Conservation (phyloP, 1,140 invertebrate genomes). For the Monochamus saltuarius region DNA sequence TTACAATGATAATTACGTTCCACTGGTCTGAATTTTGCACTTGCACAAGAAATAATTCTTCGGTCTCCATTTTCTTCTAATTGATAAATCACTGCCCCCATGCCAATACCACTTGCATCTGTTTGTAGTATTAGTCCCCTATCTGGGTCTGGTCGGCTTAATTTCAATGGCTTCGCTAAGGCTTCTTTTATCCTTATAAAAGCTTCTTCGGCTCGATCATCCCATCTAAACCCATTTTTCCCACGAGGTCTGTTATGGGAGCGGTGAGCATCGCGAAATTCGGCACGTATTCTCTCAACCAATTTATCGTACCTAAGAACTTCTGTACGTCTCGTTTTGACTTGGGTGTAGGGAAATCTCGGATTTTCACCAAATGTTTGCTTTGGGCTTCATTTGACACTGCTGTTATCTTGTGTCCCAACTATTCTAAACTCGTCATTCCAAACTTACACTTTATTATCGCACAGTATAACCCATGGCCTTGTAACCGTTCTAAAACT, state of each 20-base stretch:
- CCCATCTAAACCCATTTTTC: constrained; percentile 26
- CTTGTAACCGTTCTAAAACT: constrained; percentile 27
- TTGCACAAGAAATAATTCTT: constrained; percentile 19
- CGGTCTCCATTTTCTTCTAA: background rate
- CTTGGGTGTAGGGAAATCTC: constrained; percentile 29
- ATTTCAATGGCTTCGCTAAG: constrained; percentile 1
- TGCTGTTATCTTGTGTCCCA: constrained; percentile 36
- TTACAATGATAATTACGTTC: constrained; percentile 23
- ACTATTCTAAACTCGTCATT: constrained; percentile 29
- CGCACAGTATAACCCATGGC: background rate
- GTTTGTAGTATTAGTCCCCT: constrained; percentile 17
- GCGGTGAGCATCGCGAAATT: constrained; percentile 23
- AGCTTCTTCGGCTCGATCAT: constrained; percentile 11
- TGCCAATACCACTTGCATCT: constrained; percentile 15
- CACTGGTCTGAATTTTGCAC: constrained; percentile 10
- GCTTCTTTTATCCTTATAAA: constrained; percentile 27
- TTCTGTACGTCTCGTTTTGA: constrained; percentile 28
- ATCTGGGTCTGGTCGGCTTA: constrained; percentile 10
- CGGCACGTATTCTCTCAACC: constrained; percentile 35
- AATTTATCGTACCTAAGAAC: constrained; percentile 35
- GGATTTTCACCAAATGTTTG: constrained; percentile 30
- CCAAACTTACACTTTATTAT: constrained; percentile 24
- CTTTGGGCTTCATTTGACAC: constrained; percentile 27
- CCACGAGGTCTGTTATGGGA: constrained; percentile 28
- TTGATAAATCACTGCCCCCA: constrained; percentile 24